These are phyloP conservation scores for Temnothorax curvispinosus DNA, from an alignment of 1,140 invertebrate genomes.

Conservation along the genomic window DNA sequence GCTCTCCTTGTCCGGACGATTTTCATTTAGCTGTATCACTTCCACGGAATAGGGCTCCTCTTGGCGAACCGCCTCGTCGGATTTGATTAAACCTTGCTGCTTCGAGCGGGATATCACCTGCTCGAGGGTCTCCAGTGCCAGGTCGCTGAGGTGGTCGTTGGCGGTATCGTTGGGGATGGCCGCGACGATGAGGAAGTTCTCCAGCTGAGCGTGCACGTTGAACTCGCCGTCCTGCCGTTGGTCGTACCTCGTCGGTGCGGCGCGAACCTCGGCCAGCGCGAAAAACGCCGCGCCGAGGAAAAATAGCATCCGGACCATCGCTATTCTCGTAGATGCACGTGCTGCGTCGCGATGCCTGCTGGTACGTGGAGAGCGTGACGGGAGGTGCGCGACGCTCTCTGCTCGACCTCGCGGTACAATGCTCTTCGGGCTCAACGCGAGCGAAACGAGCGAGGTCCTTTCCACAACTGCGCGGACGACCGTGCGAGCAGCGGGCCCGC, in stretches of 20 bases:
- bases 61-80: background rate
- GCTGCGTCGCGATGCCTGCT: background rate
- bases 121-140: constrained; percentile 60
- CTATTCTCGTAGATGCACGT: constrained; percentile 42
- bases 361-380: constrained; percentile 32
- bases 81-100: constrained; percentile 4
- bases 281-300: constrained; percentile 18
- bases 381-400: constrained; percentile 40
- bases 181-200: constrained; percentile 83
- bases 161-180: constrained; percentile 23
- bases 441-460: constrained; percentile 38
- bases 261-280: background rate
- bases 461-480: constrained; percentile 46
- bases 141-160: no score
- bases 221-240: constrained; percentile 84
- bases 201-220: constrained; percentile 83
- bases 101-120: constrained; percentile 1
- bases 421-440: constrained; percentile 39
- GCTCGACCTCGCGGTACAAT: constrained; percentile 26
- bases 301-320: background rate
- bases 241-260: constrained; percentile 80
- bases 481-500: constrained; percentile 32
- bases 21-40: constrained; percentile 52
- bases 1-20: constrained; percentile 60
- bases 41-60: constrained; percentile 49